Conservation (phyloP, 2,113 vertebrate genomes). For the Passer montanus region DNA sequence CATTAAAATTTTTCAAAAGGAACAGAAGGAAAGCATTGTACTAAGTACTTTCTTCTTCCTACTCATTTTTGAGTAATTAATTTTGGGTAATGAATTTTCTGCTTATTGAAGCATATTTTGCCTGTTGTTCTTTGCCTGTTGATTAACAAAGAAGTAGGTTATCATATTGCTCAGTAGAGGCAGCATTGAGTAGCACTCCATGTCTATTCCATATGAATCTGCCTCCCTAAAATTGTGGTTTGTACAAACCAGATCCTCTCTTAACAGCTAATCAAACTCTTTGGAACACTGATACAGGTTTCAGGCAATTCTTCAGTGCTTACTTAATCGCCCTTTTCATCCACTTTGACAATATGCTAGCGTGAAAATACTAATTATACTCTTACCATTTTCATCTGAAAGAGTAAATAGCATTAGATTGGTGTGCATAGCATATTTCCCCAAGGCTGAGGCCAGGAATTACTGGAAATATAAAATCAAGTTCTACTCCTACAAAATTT, state of each 20-base stretch:
- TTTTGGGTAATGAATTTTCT: neutral
- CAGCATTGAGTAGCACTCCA: neutral
- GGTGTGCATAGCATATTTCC: neutral
- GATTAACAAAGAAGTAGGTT: neutral
- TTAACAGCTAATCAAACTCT: neutral
- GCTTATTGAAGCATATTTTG: constrained; percentile 4
- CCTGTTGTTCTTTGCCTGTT: neutral
- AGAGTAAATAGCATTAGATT: neutral
- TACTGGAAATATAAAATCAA: neutral
- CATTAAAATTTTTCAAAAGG: constrained; percentile 8
- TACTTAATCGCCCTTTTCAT: neutral
- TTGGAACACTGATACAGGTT: neutral
- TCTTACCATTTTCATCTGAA: neutral
- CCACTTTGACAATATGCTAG: neutral
- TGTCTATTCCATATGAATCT: neutral
- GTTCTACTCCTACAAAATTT: neutral
- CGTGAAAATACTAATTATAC: neutral
- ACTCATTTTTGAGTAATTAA: neutral
- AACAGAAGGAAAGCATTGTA: neutral
- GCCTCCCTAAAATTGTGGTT: neutral
- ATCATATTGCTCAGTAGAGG: neutral
- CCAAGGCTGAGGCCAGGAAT: neutral
- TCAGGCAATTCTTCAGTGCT: neutral
- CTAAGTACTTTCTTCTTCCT: neutral
- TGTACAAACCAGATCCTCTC: neutral